Evolutionary conservation across 35 echinoderm and acorn worm species (phyloP).

Genomic region (Lytechinus variegatus): DNA sequence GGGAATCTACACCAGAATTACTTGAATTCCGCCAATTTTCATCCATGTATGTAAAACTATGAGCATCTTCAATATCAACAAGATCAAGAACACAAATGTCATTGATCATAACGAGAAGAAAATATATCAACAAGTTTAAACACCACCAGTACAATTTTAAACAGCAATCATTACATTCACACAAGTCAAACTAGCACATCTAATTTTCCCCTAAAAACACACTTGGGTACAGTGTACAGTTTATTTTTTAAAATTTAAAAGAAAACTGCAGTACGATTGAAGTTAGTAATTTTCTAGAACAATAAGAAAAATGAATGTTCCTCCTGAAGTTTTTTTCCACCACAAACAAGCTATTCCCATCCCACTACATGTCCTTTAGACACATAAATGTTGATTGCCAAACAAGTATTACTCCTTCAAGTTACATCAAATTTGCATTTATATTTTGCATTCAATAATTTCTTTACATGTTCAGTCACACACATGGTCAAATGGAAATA

Average conservation of each 20-base stretch:
- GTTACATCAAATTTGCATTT: not conserved
- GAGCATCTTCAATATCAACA: slow-evolving; percentile 2
- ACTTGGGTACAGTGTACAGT: slow-evolving; percentile 3
- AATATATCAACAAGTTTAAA: slow-evolving; percentile 39
- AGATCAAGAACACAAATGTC: not conserved
- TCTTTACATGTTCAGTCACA: not conserved
- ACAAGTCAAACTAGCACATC: slow-evolving; percentile 35
- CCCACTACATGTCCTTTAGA: not conserved
- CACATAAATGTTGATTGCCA: not conserved
- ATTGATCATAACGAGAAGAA: slow-evolving; percentile 14
- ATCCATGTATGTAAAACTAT: not conserved
- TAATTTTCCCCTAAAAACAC: slow-evolving; percentile 16
- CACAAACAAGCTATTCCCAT: not conserved
- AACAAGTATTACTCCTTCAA: not conserved
- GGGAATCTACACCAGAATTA: not conserved
- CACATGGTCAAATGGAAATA: not conserved
- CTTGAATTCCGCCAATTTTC: not conserved
- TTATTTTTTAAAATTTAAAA: not conserved
- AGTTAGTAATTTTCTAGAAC: not conserved
- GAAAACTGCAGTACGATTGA: not conserved
- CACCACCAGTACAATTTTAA: slow-evolving; percentile 22
- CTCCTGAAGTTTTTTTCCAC: not conserved
- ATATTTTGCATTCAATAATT: not conserved
- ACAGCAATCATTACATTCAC: slow-evolving; percentile 41
- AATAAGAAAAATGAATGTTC: not conserved